phyloP scores from a whole-genome alignment of 1,140 invertebrate genomes.

The Camponotus vicinus region DNA sequence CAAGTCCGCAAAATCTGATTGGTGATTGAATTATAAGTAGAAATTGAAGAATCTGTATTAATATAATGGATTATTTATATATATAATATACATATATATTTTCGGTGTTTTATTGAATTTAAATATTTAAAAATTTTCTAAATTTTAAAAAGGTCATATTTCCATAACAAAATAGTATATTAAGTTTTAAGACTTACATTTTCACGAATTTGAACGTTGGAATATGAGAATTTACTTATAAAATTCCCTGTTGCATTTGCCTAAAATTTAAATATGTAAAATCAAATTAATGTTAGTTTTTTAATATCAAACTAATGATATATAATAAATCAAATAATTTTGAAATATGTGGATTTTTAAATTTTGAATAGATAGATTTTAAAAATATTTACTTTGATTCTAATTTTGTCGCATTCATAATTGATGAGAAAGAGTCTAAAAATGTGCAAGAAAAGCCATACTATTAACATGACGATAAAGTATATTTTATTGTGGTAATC shows the following conservation, averaged over 20 bases:
- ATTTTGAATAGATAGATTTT: no score
- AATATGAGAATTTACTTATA: conserved; percentile 8
- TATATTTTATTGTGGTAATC: no score
- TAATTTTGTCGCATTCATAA: neutral
- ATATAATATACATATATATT: no score
- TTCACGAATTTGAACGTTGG: neutral
- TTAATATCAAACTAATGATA: no score
- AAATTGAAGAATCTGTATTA: conserved; percentile 33
- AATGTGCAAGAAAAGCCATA: neutral
- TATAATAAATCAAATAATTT: no score
- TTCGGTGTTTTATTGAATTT: no score
- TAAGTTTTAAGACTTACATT: conserved; percentile 8
- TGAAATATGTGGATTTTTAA: no score
- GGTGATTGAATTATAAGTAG: neutral
- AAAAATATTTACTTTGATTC: neutral
- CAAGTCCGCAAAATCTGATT: conserved; percentile 16
- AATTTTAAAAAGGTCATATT: no score
- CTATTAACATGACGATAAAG: no score
- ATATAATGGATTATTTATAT: neutral
- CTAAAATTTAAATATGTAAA: neutral
- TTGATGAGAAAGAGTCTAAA: conserved; percentile 13
- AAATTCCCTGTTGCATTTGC: neutral
- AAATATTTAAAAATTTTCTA: no score
- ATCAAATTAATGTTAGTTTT: neutral
- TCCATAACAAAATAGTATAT: no score